Evolutionary conservation across 1,140 invertebrate species (phyloP).

Genomic region (Oryctes rhinoceros): DNA sequence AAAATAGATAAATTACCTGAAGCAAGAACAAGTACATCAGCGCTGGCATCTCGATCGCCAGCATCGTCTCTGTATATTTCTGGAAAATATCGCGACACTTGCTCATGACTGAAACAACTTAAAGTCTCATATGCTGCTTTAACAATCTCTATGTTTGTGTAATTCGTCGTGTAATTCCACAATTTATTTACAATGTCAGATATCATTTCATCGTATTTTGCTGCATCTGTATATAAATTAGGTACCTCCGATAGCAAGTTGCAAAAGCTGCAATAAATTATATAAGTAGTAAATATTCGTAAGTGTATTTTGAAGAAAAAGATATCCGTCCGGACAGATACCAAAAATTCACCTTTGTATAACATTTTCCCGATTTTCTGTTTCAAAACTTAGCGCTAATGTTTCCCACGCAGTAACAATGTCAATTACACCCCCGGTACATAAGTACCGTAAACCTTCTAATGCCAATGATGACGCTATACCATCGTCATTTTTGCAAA

Average conservation of each 20-base stretch:
- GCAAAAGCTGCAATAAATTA: constrained; percentile 61
- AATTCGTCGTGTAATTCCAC: constrained; percentile 63
- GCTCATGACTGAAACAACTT: constrained; percentile 63
- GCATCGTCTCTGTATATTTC: constrained; percentile 37
- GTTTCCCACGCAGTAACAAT: constrained; percentile 68
- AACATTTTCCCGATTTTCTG: constrained; percentile 61
- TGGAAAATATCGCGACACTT: constrained; percentile 44
- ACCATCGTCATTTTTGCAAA: constrained; percentile 61
- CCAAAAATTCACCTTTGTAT: constrained; percentile 55
- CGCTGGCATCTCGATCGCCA: neutral
- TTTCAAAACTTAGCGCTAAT: constrained; percentile 62
- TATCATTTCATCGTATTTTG: constrained; percentile 63
- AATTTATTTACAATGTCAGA: constrained; percentile 62
- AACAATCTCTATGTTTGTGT: constrained; percentile 60
- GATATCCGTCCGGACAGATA: neutral
- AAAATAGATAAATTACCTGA: constrained; percentile 7
- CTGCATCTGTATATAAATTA: constrained; percentile 57
- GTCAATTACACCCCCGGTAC: constrained; percentile 66
- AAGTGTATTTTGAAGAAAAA: neutral
- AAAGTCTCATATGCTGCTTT: constrained; percentile 66
- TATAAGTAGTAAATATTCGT: neutral
- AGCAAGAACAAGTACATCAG: constrained; percentile 13
- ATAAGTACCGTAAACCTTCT: constrained; percentile 67
- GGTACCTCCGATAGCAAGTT: constrained; percentile 62
- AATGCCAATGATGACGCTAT: constrained; percentile 65